Base-by-base conservation (phyloP, 2,888 invertebrate genomes). In the Parapristionchus giblindavisi region DNA sequence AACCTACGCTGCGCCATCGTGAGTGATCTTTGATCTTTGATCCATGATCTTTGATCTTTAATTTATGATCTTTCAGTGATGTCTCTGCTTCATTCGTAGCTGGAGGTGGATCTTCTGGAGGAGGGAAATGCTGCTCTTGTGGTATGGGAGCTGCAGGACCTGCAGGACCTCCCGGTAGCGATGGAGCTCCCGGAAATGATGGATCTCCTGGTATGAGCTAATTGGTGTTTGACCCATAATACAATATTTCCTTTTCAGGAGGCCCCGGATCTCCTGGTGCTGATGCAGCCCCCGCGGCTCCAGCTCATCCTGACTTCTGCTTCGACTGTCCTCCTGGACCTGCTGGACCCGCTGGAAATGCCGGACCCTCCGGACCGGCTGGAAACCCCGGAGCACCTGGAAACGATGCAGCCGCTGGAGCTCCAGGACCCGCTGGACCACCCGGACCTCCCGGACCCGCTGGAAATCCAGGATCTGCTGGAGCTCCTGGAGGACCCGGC, bases 221-320 rank as follows among this genome's bases (percentile, higher is more conserved):
- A n/a, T n/a, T n/a, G n/a, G n/a, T n/a, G n/a, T n/a, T n/a, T n/a
- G n/a, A n/a, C n/a, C n/a, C n/a, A n/a, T n/a, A n/a, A n/a, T n/a
- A n/a, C n/a, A n/a, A n/a, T n/a, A n/a, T n/a, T n/a, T n/a, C n/a
- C n/a, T n/a, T n/a, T n/a, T n/a, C n/a, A n/a, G 70, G 70, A 71
- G 56, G 40, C 21, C 56, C 70, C 34, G 70, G 70, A 3, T 27
- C 56, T 24, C 70, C 70, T 17, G 75, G 63, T 21, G 38, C 75
- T 40, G 40, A 38, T 27, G 54, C 75, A 0, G 38, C 51, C 2
- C 24, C 75, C 24, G 34, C 75, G 17, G 48, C 75, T 2, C 40
- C 75, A 2, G 63, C 65, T 40, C 48, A 51, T 29, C 75, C 75
- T 65, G 65, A 63, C 29, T 65, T 75, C 75, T 65, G 63, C 65